Base-by-base conservation (phyloP, 2,113 vertebrate species). In the Daphoenositta chrysoptera region DNA sequence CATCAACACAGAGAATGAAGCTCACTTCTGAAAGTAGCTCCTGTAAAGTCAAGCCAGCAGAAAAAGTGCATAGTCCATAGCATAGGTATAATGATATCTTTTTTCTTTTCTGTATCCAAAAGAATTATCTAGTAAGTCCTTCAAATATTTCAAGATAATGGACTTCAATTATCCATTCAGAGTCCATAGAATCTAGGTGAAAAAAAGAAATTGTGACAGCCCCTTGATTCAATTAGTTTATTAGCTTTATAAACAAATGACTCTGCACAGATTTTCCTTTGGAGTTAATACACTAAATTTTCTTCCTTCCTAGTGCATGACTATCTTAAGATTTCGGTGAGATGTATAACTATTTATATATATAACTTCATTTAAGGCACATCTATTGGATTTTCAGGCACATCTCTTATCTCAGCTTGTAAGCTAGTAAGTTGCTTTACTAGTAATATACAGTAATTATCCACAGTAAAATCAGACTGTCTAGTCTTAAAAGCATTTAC, bases 401-500 rank as follows among this genome's bases (percentile, higher is more conserved):
- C 28, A 64, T 19, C 15, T 44, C 48, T 48, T 79, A 57, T 2
- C 40, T 76, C 77, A 72, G 30, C 27, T 28, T 37, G 24, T 68
- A 76, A 87, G 20, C 33, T 33, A 58, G 14, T 42, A 76, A 89
- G 39, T 83, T 42, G 61, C 56, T 90, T 89, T 82, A 79, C 57
- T 40, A 64, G 65, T 33, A 91, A 85, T 51, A 72, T 26, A 72
- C 12, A 78, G 61, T 65, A 92, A 90, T 92, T 83, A 86, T 39
- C 26, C 35, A 30, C 37, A 80, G 48, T 69, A 90, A 94, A 91
- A 90, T 76, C 45, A 79, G 37, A 75, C 57, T 71, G 37, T 76
- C 87, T 96, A 68, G 77, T 70, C 73, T 82, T 89, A 91, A 75
- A 91, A 87, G 51, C 64, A 93, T 94, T 81, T 84, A 71, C 42